These are phyloP conservation scores for Drosophila malerkotliana DNA, from an alignment of 1,140 invertebrate species.

Conservation along the genomic window DNA sequence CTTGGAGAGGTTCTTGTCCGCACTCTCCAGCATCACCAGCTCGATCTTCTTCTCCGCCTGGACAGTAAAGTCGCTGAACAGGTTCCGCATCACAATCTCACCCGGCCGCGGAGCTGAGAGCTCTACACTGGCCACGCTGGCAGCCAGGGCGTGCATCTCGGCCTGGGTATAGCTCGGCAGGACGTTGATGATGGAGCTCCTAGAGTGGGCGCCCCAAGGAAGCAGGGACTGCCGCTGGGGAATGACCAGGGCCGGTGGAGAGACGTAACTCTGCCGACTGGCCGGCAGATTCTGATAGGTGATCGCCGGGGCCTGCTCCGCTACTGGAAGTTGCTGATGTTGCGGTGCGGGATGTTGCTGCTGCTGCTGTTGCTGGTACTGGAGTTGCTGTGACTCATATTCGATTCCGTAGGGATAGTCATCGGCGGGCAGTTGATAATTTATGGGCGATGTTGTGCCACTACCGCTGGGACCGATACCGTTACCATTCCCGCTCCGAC, in stretches of 20 bases:
- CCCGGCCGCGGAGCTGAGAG: conserved; percentile 87
- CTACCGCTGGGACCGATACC: conserved; percentile 47
- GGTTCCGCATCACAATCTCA: conserved; percentile 96
- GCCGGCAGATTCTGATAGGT: conserved; percentile 52
- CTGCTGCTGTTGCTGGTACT: conserved; percentile 50
- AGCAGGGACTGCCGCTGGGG: conserved; percentile 76
- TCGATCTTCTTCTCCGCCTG: conserved; percentile 98
- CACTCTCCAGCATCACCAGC: conserved; percentile 94
- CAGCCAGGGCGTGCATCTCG: conserved; percentile 70
- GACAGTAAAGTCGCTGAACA: conserved; percentile 97
- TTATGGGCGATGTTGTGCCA: conserved; percentile 72
- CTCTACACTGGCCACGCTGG: conserved; percentile 68
- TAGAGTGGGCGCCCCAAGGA: conserved; percentile 79
- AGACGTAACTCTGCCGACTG: conserved; percentile 68
- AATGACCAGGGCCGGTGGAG: conserved; percentile 69
- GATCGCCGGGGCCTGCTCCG: conserved; percentile 49
- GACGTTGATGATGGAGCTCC: conserved; percentile 79
- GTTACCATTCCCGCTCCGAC: conserved; percentile 19
- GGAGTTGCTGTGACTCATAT: conserved; percentile 69
- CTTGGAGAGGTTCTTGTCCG: conserved; percentile 96
- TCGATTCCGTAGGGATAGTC: conserved; percentile 69
- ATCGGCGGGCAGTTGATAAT: conserved; percentile 70
- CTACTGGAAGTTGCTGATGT: conserved; percentile 29
- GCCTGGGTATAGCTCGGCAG: conserved; percentile 72
- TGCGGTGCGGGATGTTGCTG: conserved; percentile 7